Conservation (phyloP, 2,113 vertebrate species). For the Cottus gobio region DNA sequence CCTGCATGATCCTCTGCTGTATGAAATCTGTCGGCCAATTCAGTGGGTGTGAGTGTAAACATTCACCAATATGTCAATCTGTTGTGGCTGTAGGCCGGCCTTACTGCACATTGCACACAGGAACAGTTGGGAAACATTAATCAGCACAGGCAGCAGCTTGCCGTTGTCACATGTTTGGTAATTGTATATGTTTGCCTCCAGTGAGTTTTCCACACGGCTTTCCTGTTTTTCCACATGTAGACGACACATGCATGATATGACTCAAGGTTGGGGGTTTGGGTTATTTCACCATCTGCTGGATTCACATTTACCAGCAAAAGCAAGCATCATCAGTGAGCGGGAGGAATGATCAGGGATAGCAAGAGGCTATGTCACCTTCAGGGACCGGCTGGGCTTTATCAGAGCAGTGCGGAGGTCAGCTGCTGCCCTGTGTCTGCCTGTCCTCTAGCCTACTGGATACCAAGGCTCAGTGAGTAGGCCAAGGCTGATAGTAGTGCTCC, state of each 20-base stretch:
- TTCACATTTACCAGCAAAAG: constrained; percentile 1
- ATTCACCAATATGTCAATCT: constrained; percentile 30
- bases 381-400: constrained; percentile 38
- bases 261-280: constrained; percentile 6
- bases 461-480: constrained; percentile 18
- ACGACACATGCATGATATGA: constrained; percentile 23
- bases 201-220: constrained; percentile 11
- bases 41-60: constrained; percentile 35
- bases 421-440: constrained; percentile 46
- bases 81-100: constrained; percentile 24
- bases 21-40: constrained; percentile 4
- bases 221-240: constrained; percentile 20
- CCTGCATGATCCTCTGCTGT: constrained; percentile 22
- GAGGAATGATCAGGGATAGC: background rate
- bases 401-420: constrained; percentile 63
- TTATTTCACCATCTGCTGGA: background rate
- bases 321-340: background rate
- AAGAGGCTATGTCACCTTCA: constrained; percentile 32
- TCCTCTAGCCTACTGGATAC: constrained; percentile 28
- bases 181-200: constrained; percentile 3
- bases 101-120: constrained; percentile 6
- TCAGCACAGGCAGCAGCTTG: constrained; percentile 39
- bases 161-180: constrained; percentile 48
- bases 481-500: constrained; percentile 18
- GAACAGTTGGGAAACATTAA: constrained; percentile 19